A percentile compares a stretch with the other conserved stretches of the same genome.
Conservation (phyloP, 2,888 invertebrate genomes). For the Drosophila imparisetae region DNA sequence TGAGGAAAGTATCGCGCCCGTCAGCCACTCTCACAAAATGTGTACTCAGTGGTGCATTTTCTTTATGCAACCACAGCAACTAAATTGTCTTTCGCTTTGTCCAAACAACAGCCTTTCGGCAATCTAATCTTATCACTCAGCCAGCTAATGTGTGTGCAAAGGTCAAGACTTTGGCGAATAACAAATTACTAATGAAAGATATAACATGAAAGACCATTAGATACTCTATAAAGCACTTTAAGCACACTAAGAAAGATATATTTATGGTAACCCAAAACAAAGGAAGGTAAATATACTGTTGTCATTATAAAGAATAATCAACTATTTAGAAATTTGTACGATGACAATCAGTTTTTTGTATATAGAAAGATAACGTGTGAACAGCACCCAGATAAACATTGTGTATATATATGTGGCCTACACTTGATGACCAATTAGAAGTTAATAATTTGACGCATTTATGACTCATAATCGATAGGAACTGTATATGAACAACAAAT, state of each 20-base stretch:
- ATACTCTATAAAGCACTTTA: constrained; percentile 11
- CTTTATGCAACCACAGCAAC: constrained; percentile 16
- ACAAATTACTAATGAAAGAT: not conserved
- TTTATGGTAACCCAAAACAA: not conserved
- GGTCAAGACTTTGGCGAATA: constrained; percentile 26
- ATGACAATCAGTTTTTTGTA: not conserved
- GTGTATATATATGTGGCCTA: constrained; percentile 2
- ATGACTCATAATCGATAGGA: constrained; percentile 64
- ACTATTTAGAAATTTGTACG: not conserved
- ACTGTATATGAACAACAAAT: constrained; percentile 3
- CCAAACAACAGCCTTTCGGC: not conserved
- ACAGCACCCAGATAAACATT: constrained; percentile 3
- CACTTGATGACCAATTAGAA: constrained; percentile 50
- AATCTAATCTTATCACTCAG: constrained; percentile 66
- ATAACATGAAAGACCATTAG: not conserved
- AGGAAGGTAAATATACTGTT: not conserved
- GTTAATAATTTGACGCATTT: constrained; percentile 57
- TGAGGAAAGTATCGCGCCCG: constrained; percentile 45
- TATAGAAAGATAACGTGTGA: not conserved
- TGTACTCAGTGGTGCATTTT: constrained; percentile 6
- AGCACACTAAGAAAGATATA: not conserved
- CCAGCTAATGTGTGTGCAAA: constrained; percentile 61
- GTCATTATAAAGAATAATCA: not conserved
- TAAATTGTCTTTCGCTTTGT: constrained; percentile 14
- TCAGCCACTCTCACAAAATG: constrained; percentile 13